Evolutionary conservation across 1,140 invertebrate species (phyloP), one percentile per base, ranked within the genome.

Genomic region (Battus philenor): DNA sequence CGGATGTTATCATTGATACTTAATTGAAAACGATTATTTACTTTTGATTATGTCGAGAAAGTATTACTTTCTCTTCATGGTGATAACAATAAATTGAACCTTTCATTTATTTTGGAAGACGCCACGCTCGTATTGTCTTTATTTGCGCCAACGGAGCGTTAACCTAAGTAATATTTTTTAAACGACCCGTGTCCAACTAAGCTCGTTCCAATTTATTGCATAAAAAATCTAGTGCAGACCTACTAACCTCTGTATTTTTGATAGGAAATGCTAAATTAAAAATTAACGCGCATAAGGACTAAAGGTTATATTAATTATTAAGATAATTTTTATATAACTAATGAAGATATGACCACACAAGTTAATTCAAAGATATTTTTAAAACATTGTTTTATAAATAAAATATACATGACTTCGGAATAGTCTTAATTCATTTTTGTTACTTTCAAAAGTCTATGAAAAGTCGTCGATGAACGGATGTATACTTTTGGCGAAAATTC

Each of bases 11-110:
- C 50, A 56, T 60, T 51, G 36, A 54, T 68, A 10, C 12, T 41
- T 41, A 65, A 65, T 61, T 66, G 55, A 68, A 68, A 57, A 43
- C 52, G 44, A 67, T 69, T 65, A 63, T 68, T 68, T 62, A 59
- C 62, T 59, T 55, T 58, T 65, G 51, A 65, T 65, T 59, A 49
- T 47, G 49, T 38, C 53, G 58, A 66, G 68, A 75, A 75, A 75
- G 71, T 63, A 46, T 44, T 50, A 54, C 68, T 75, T 71, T 75
- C 68, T 61, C 61, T 49, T 31, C 48, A 50, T 59, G 36, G 53
- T 29, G 47, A 39, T 41, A 50, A 54, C 34, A 59, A 57, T 59
- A 50, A 59, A 57, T 53, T 49, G 31, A 46, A 52, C 46, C 47
- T 66, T 57, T 59, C 60, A 59, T 48, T 65, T 54, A 54, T 59